A percentile compares a stretch with the other conserved stretches of the same genome.
phyloP scores from a whole-genome alignment of 1,140 invertebrate genomes.

The Bombus pyrosoma region DNA sequence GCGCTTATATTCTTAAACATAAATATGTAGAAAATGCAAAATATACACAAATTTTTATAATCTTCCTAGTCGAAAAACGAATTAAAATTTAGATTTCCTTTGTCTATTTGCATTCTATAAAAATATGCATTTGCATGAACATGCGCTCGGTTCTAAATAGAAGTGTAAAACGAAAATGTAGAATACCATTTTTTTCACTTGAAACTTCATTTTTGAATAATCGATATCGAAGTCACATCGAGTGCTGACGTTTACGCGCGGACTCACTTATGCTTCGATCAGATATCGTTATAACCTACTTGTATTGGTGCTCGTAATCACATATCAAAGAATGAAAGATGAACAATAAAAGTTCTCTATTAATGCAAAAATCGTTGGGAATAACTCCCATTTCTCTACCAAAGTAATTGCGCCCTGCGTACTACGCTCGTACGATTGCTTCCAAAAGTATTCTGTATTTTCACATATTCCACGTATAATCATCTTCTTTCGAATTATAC shows the following conservation, averaged over 20 bases:
- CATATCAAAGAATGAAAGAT: neutral
- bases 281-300: constrained; percentile 1
- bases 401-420: neutral
- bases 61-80: neutral
- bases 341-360: neutral
- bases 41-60: neutral
- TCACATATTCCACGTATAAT: neutral
- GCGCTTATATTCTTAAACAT: neutral
- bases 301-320: neutral
- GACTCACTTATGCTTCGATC: neutral
- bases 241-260: neutral
- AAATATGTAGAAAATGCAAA: neutral
- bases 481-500: neutral
- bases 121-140: neutral
- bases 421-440: neutral
- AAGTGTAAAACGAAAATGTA: neutral
- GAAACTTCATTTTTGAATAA: neutral
- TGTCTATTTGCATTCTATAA: neutral
- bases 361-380: neutral
- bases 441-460: neutral
- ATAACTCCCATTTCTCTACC: neutral
- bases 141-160: neutral
- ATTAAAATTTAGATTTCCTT: neutral
- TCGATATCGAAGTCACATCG: neutral
- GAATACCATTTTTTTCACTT: neutral